phyloP scores from a whole-genome alignment of 1,140 invertebrate genomes.

The Brachionus paranguensis region DNA sequence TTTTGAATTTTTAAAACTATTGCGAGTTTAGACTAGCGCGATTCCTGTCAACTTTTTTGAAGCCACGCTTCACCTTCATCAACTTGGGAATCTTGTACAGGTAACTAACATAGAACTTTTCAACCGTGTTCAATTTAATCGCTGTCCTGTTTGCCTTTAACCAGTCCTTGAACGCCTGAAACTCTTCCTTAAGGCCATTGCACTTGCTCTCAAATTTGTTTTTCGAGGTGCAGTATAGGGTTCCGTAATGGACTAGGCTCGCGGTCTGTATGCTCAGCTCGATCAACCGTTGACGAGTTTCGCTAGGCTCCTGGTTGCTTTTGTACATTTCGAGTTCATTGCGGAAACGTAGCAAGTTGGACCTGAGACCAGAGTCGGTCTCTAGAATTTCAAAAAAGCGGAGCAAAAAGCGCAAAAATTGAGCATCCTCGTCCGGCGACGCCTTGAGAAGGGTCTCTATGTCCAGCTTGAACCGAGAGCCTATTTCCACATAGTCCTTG shows the following conservation, averaged over 20 bases:
- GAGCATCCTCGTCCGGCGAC: neutral
- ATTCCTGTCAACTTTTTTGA: conserved; percentile 22
- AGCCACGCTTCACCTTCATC: neutral
- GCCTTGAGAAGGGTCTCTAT: neutral
- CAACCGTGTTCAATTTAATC: neutral
- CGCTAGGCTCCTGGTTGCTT: neutral
- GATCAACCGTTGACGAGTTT: neutral
- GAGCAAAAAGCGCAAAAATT: neutral
- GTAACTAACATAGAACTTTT: conserved; percentile 24
- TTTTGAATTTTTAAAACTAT: neutral
- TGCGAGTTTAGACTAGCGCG: neutral
- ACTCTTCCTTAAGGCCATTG: neutral
- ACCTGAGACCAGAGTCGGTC: neutral
- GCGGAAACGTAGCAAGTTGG: neutral
- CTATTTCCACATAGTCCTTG: neutral
- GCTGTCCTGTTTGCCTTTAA: neutral
- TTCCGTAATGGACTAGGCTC: neutral
- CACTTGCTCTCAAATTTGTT: neutral
- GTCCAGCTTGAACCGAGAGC: neutral
- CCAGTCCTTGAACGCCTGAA: conserved; percentile 1
- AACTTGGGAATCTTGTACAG: conserved; percentile 19
- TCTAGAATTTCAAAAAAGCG: neutral
- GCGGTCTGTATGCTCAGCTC: conserved; percentile 4
- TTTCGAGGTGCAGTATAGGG: neutral
- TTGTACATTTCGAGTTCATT: neutral